These are phyloP conservation scores for Gymnogyps californianus DNA, from an alignment of 2,113 vertebrate species.

Conservation along the genomic window DNA sequence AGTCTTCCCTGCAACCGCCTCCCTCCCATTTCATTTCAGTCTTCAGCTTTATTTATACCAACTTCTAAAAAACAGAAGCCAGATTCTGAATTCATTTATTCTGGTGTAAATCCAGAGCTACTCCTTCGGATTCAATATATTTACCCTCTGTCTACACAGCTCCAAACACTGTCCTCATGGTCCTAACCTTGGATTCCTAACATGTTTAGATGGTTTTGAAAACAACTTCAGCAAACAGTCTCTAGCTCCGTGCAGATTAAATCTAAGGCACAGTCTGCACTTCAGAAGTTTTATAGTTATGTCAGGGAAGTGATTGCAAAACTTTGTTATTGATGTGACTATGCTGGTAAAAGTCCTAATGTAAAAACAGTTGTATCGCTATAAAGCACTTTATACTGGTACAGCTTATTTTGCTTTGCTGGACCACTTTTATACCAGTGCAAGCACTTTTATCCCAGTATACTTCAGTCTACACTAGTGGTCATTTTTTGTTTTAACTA, in stretches of 20 bases:
- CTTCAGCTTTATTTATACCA: neutral
- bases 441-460: neutral
- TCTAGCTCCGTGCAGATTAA: neutral
- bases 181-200: neutral
- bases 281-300: neutral
- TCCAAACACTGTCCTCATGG: neutral
- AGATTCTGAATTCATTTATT: neutral
- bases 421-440: neutral
- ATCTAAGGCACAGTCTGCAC: neutral
- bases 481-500: neutral
- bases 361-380: neutral
- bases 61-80: neutral
- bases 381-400: conserved; percentile 39
- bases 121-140: neutral
- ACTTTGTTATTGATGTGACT: neutral
- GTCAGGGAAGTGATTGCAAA: neutral
- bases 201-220: neutral
- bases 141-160: neutral
- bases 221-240: neutral
- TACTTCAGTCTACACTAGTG: neutral
- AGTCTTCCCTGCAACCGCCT: neutral
- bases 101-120: neutral
- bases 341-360: neutral
- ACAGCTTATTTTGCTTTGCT: conserved; percentile 16
- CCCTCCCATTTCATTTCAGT: neutral